Base-by-base conservation (phyloP, 2,888 invertebrate species). In the Ptilodon capucinus region DNA sequence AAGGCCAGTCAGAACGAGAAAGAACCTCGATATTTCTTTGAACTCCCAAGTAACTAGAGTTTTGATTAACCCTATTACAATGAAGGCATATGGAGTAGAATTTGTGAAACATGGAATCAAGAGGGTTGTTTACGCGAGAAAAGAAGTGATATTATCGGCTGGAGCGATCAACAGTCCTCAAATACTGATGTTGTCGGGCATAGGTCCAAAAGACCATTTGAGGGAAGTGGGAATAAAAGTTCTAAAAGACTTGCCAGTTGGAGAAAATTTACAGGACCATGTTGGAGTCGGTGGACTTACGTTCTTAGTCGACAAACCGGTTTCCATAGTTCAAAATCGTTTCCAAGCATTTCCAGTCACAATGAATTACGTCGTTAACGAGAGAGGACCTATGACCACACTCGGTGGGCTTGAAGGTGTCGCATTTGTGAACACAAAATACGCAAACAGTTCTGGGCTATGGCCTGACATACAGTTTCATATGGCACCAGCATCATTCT, bases 111-210 rank as follows among this genome's bases (percentile, higher is more conserved):
- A 95, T 59, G 97, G 96, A 2, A 88, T 92, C 28, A 93, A 93
- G 47, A 94, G 94, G 68, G 87, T 94, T 0, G 94, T 95, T 0
- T 87, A 93, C 50, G 97, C 97, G 0, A 92, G 93, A 44, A 95
- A 96, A 67, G 97, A 97, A 81, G 94, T 98, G 0, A 96, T 98
- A 40, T 76, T 98, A 32, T 95, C 97, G 9, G 97, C 97, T 0
- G 98, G 98, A 0, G 94, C 98, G 0, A 96, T 99, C 21, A 98
- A 98, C 75, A 95, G 95, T 9, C 97, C 98, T 0, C 98, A 98
- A 75, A 86, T 99, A 43, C 86, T 99, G 51, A 97, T 98, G 97
- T 83, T 98, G 0, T 97, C 97, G 0, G 98, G 98, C 0, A 92
- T 97, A 43, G 96, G 96, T 0, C 96, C 96, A 0, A 89, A 91